Conservation (phyloP, 2,888 invertebrate genomes). For the Agrochola lota region DNA sequence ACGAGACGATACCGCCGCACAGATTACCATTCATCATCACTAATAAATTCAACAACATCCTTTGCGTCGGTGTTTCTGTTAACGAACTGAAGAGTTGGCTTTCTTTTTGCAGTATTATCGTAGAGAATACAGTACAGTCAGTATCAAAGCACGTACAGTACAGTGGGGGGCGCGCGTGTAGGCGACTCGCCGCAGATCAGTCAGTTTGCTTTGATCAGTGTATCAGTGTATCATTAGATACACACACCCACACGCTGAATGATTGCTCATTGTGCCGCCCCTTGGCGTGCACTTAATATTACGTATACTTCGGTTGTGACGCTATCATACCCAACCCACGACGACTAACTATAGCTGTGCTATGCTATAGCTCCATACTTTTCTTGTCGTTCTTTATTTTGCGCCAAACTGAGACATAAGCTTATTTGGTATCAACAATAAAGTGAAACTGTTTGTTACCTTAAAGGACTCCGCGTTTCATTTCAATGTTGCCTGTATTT, state of each 20-base stretch:
- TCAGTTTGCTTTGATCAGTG: constrained; percentile 76
- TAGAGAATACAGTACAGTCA: constrained; percentile 2
- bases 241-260: constrained; percentile 75
- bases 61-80: constrained; percentile 57
- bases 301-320: constrained; percentile 65
- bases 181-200: constrained; percentile 71
- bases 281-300: constrained; percentile 70
- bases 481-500: constrained; percentile 61
- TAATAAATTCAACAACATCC: constrained; percentile 59
- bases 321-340: constrained; percentile 67
- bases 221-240: constrained; percentile 72
- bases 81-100: constrained; percentile 57
- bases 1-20: constrained; percentile 58
- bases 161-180: constrained; percentile 35
- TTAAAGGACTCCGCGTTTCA: constrained; percentile 45
- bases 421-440: constrained; percentile 63
- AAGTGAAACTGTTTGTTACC: constrained; percentile 54
- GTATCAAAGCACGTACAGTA: constrained; percentile 17
- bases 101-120: constrained; percentile 55
- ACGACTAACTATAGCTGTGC: constrained; percentile 55
- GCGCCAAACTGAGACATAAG: constrained; percentile 50
- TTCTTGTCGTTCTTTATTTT: constrained; percentile 59
- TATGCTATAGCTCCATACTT: constrained; percentile 47
- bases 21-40: constrained; percentile 63
- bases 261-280: constrained; percentile 75